Base-by-base conservation (phyloP, 1,140 invertebrate genomes). In the Atopsyche davidsoni region DNA sequence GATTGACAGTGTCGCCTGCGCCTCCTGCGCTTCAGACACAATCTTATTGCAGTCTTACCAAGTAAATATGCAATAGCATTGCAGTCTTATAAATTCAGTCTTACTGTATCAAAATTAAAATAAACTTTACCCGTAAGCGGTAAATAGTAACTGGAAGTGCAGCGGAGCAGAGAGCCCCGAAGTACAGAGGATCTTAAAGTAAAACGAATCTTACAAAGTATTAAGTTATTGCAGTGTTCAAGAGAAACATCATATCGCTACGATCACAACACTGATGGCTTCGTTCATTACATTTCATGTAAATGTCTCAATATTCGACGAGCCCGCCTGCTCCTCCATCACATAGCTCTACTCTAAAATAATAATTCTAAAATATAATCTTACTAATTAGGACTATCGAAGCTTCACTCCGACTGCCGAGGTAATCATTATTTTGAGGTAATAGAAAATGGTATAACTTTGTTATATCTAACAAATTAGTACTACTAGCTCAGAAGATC, bases 401-500 rank as follows among this genome's bases (percentile, higher is more conserved):
- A 56, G 53, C 53, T 51, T 47, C 45, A 44, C 44, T 51, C 45
- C 45, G 21, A 4, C 25, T 13, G 34, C 28, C 13, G 47, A 41
- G 47, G 47, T 50, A 50, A 39, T 39, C 36, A 39, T 42, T 50
- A 24, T 42, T 47, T 24, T 39, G 34, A 47, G 46, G 46, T 47
- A 47, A 42, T 28, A 28, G 18, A 53, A 48, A 53, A 43, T 47
- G 38, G 41, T 49, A 50, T 45, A 49, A 55, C 51, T 53, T 47
- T 32, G 39, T 53, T 42, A 53, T 47, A 42, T 31, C 25, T 42
- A 39, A 46, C 19, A 45, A 51, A 43, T 17, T 23, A 40, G 40
- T n/a, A 25, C 13, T 53, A 19, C 24, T 36, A 28, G 21, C 14
- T 65, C 68, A 70, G 59, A 69, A 69, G 61, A 70, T 63, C 53